Percentiles rank a stretch among this genome's conserved stretches.
phyloP scores from a whole-genome alignment of 2,113 vertebrate species.

The Erythrocercus mccallii region DNA sequence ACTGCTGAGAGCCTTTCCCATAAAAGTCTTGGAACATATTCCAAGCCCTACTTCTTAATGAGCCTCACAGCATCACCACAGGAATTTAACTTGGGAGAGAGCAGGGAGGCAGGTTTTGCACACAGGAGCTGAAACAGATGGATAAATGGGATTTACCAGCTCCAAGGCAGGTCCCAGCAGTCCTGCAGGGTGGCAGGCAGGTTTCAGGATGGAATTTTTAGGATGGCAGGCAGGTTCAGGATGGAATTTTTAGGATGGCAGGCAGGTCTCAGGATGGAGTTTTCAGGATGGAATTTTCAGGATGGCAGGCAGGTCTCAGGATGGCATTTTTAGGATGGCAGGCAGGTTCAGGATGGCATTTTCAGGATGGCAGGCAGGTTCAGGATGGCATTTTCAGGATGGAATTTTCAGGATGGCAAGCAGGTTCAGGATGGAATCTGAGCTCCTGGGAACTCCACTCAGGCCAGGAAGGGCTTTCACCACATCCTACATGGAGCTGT shows the following conservation, averaged over 20 bases:
- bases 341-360: no score
- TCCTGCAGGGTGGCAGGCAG: background rate
- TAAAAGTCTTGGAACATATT: background rate
- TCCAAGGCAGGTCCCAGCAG: background rate
- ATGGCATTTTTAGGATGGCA: background rate
- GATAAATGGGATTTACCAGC: background rate
- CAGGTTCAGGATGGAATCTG: background rate
- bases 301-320: background rate
- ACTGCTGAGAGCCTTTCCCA: background rate
- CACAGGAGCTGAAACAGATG: background rate
- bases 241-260: background rate
- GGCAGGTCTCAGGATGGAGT: background rate
- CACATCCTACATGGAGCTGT: rapidly evolving
- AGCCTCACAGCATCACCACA: background rate
- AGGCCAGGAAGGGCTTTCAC: background rate
- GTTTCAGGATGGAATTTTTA: no score
- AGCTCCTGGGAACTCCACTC: background rate
- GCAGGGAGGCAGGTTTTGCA: background rate
- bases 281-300: no score
- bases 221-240: background rate
- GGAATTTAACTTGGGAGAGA: background rate
- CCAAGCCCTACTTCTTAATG: background rate
- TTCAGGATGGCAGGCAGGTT: background rate
- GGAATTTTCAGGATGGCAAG: background rate
- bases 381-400: background rate